phyloP scores from a whole-genome alignment of 2,113 vertebrate genomes.

The Coturnix japonica region DNA sequence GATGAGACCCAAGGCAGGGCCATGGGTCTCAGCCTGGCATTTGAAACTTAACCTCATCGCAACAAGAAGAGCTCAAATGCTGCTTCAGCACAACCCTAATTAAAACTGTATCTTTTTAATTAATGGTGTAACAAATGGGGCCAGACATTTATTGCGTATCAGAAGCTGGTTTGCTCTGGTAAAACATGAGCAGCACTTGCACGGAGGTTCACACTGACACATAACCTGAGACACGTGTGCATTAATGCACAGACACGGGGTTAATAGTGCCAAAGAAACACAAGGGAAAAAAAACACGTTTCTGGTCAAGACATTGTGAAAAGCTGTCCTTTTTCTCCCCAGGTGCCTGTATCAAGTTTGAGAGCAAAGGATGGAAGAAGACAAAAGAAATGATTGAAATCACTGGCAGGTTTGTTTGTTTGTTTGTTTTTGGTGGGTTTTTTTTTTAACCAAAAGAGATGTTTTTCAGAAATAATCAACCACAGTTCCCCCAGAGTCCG shows the following conservation, averaged over 20 bases:
- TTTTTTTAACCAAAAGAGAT: neutral
- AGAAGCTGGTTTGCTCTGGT: neutral
- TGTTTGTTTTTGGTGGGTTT: neutral
- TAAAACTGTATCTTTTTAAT: conserved; percentile 32
- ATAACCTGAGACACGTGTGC: neutral
- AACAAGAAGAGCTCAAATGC: neutral
- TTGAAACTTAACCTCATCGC: neutral
- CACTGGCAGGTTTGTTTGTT: neutral
- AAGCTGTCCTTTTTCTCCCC: neutral
- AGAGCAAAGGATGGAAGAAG: neutral
- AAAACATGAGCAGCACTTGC: neutral
- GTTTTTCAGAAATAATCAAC: neutral
- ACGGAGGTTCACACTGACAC: neutral
- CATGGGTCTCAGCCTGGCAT: neutral
- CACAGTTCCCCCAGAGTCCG: neutral
- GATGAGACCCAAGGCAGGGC: neutral
- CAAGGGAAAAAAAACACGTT: neutral
- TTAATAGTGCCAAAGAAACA: neutral
- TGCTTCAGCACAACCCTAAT: conserved; percentile 39
- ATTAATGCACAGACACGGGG: neutral
- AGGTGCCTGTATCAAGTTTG: neutral
- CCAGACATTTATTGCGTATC: neutral
- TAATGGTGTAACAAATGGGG: conserved; percentile 4
- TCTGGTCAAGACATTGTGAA: neutral
- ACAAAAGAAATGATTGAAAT: neutral